A percentile compares a stretch with the other conserved stretches of the same genome.
Conservation (phyloP, 2,113 vertebrate species). For the Plotosus lineatus region DNA sequence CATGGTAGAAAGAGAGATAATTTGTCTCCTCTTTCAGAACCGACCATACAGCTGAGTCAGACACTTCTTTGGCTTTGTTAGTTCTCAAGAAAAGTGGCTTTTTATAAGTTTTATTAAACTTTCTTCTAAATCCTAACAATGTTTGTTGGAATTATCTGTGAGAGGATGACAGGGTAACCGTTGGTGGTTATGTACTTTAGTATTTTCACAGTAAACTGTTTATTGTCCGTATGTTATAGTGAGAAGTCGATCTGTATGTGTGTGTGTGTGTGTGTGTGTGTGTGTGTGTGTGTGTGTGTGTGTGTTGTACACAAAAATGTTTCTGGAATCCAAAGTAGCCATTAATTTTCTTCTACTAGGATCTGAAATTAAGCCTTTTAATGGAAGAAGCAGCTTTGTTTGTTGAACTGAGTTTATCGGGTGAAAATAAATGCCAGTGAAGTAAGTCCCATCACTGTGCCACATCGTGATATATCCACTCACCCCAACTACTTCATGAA, state of each 20-base stretch:
- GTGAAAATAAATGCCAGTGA: no score
- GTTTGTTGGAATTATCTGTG: neutral
- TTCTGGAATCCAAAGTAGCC: neutral
- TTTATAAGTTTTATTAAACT: no score
- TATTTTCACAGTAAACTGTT: no score
- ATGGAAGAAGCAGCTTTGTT: neutral
- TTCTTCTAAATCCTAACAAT: neutral
- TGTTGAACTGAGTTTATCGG: neutral
- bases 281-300: no score
- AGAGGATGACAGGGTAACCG: no score
- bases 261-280: no score
- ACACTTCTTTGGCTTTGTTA: neutral
- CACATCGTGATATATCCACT: no score
- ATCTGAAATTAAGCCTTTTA: neutral
- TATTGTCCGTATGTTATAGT: no score
- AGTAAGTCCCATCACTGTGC: neutral
- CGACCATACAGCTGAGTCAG: neutral
- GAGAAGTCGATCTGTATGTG: no score
- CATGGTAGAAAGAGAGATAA: neutral
- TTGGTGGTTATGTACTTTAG: neutral
- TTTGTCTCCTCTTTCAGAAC: neutral
- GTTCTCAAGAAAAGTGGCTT: neutral
- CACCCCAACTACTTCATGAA: no score
- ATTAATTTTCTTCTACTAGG: neutral
- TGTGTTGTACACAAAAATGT: no score